Evolutionary conservation across 1,140 invertebrate species (phyloP), one percentile per base, ranked within the genome.

Genomic region (Anoplolepis gracilipes): DNA sequence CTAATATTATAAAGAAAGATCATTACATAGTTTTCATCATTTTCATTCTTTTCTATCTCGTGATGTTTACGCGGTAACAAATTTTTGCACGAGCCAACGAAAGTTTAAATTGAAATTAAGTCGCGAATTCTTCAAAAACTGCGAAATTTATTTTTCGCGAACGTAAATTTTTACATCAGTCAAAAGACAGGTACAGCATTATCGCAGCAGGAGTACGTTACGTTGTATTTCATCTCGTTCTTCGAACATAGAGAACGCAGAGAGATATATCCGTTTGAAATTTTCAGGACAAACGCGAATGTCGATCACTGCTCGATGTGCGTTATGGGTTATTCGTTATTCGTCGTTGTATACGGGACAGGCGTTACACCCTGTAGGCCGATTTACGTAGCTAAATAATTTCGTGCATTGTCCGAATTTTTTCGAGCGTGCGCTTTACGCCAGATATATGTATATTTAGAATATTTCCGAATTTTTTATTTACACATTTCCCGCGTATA

Each of bases 341-440:
- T 59, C 65, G 36, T 42, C n/a, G 39, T n/a, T 25, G 19, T 25
- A 3, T n/a, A 49, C 13, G 13, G 3, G 19, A 7, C 11, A 22
- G 10, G 11, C 46, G 49, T 33, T 55, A 57, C 36, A 25, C 16
- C n/a, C n/a, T n/a, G n/a, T n/a, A n/a, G n/a, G 73, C 36, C 36
- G 67, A 82, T 82, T 82, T 82, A 73, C 78, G 78, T 53, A 28
- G 78, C 10, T 55, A 82, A 82, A 82, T 82, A 82, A 82, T 82
- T 82, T 82, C 67, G 55, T 59, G 36, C 78, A 73, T 82, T 73
- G 67, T 82, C 36, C 67, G 67, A 59, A 73, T 61, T 82, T 70
- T 59, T 36, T 28, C 36, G 22, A 82, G 36, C 78, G 53, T 61
- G 19, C 67, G 67, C 78, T 22, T 57, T 28, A 28, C 22, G 33